These are phyloP conservation scores for Leptopilina syphax DNA, from an alignment of 2,888 invertebrate genomes.

Conservation along the genomic window DNA sequence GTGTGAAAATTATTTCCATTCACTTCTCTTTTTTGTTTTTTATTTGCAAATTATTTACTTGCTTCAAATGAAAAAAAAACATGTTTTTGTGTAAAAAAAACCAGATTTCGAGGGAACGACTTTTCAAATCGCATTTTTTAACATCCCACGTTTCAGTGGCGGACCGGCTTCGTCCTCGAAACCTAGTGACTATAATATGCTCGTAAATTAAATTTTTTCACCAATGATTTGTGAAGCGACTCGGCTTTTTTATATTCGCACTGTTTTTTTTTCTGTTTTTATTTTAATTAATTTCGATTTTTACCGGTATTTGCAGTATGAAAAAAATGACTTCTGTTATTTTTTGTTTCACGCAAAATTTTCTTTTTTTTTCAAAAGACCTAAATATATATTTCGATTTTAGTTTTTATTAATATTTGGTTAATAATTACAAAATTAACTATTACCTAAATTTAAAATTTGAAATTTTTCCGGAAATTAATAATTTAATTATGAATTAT, in stretches of 20 bases:
- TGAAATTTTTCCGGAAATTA: too few species aligned
- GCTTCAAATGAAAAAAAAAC: background rate
- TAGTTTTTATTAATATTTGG: too few species aligned
- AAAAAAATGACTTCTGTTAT: background rate
- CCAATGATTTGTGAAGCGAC: conserved; percentile 52
- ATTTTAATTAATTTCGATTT: background rate
- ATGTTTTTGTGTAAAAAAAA: background rate
- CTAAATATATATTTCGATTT: too few species aligned
- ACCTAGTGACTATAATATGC: conserved; percentile 45
- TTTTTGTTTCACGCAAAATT: background rate
- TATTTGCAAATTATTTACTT: background rate
- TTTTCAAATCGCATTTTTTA: conserved; percentile 47
- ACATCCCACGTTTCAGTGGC: conserved; percentile 48
- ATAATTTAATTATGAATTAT: too few species aligned
- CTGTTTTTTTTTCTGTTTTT: background rate
- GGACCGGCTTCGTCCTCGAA: conserved; percentile 44
- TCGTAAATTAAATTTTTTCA: conserved; percentile 50
- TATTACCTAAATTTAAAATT: too few species aligned
- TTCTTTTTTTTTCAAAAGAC: too few species aligned
- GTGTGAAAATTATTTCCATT: too few species aligned
- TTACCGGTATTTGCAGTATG: background rate
- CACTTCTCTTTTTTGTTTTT: background rate
- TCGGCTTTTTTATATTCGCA: conserved; percentile 39
- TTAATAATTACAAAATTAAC: too few species aligned
- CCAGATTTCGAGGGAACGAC: conserved; percentile 25